Evolutionary conservation across 2,113 vertebrate species (phyloP).

Genomic region (Pungitius pungitius): DNA sequence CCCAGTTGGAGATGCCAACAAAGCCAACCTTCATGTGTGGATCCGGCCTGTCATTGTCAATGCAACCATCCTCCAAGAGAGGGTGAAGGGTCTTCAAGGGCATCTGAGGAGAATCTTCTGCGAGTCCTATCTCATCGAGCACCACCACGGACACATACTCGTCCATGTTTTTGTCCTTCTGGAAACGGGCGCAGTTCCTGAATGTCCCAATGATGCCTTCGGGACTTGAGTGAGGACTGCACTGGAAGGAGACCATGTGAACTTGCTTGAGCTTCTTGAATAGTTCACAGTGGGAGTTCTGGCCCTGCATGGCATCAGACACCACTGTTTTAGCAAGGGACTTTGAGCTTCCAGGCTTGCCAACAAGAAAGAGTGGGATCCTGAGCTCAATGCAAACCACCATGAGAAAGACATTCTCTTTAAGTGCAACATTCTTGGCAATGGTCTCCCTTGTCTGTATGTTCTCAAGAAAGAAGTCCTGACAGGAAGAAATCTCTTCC

Average conservation of each 20-base stretch:
- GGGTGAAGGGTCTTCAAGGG: slow-evolving; percentile 84
- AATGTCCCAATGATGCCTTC: slow-evolving; percentile 84
- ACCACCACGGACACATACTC: slow-evolving; percentile 84
- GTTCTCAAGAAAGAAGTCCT: slow-evolving; percentile 78
- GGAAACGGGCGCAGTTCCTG: slow-evolving; percentile 82
- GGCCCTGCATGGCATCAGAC: slow-evolving; percentile 81
- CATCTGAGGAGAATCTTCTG: slow-evolving; percentile 85
- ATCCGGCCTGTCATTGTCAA: slow-evolving; percentile 79
- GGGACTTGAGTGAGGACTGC: slow-evolving; percentile 84
- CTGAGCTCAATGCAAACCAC: slow-evolving; percentile 83
- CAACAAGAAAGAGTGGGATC: slow-evolving; percentile 84
- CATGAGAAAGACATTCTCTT: slow-evolving; percentile 86
- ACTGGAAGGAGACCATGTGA: slow-evolving; percentile 85
- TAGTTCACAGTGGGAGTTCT: slow-evolving; percentile 69
- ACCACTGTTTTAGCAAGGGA: slow-evolving; percentile 84
- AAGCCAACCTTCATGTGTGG: slow-evolving; percentile 83
- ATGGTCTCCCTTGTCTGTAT: slow-evolving; percentile 73
- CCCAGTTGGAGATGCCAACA: slow-evolving; percentile 86
- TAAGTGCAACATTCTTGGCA: slow-evolving; percentile 81
- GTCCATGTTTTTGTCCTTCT: slow-evolving; percentile 80
- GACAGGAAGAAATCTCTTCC: slow-evolving; percentile 72
- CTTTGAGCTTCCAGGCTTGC: slow-evolving; percentile 85
- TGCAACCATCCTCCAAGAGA: slow-evolving; percentile 82
- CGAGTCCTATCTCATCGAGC: slow-evolving; percentile 83
- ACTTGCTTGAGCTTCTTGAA: slow-evolving; percentile 81